A percentile compares a stretch with the other conserved stretches of the same genome.
These are phyloP conservation scores for Ctenicera cuprea DNA, from an alignment of 2,888 invertebrate genomes.

Conservation along the genomic window DNA sequence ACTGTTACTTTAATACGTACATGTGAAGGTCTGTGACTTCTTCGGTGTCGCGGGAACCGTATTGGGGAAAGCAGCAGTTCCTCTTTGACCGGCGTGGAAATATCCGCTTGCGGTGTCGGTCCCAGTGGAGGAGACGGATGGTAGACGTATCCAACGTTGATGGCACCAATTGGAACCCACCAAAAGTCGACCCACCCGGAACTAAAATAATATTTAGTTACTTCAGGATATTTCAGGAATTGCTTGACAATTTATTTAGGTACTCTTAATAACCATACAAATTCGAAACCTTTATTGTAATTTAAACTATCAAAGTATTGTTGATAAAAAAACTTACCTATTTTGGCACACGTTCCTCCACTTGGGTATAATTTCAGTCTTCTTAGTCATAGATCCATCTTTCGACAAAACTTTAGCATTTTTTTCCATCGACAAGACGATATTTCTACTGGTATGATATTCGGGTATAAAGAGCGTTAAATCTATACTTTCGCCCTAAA, in stretches of 20 bases:
- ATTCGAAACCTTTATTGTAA: too few species aligned
- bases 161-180: conserved; percentile 95
- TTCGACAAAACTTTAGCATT: conserved; percentile 90
- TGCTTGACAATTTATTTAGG: too few species aligned
- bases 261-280: too few species aligned
- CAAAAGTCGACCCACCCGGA: conserved; percentile 97
- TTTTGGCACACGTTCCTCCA: conserved; percentile 89
- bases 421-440: conserved; percentile 89
- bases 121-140: conserved; percentile 94
- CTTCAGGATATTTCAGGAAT: too few species aligned
- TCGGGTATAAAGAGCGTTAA: conserved; percentile 93
- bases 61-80: conserved; percentile 94
- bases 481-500: conserved; percentile 91
- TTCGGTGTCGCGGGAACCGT: conserved; percentile 85
- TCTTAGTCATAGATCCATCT: conserved; percentile 78
- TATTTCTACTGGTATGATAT: conserved; percentile 90
- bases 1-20: too few species aligned
- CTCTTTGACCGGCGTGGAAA: conserved; percentile 96
- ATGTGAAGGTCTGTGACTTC: conserved; percentile 67
- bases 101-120: conserved; percentile 92
- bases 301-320: too few species aligned
- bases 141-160: conserved; percentile 93
- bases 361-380: conserved; percentile 77
- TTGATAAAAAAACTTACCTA: too few species aligned
- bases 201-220: too few species aligned